Evolutionary conservation across 2,888 invertebrate species (phyloP).

Genomic region (Notocelia uddmanniana): DNA sequence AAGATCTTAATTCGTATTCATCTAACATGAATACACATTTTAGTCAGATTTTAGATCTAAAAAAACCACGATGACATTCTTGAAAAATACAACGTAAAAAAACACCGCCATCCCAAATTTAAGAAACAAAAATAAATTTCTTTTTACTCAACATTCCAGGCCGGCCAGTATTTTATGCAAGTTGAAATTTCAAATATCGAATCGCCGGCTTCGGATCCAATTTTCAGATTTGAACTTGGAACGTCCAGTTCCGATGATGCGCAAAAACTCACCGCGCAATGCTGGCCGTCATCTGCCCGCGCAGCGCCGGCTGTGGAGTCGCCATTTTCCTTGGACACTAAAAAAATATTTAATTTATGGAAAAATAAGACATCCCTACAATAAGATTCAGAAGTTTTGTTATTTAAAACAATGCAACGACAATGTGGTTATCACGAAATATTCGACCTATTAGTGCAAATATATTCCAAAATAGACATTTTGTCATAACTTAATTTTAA

Average conservation of each 20-base stretch:
- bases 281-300: slow-evolving; percentile 79
- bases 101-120: slow-evolving; percentile 5
- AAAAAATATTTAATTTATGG: not conserved
- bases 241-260: slow-evolving; percentile 83
- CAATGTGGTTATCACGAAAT: no score
- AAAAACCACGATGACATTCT: not conserved
- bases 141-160: slow-evolving; percentile 52
- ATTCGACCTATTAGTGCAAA: no score
- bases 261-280: slow-evolving; percentile 84
- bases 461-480: no score
- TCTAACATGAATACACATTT: no score
- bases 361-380: not conserved
- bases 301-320: slow-evolving; percentile 61
- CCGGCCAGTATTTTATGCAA: slow-evolving; percentile 70
- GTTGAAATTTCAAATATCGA: slow-evolving; percentile 81
- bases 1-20: not conserved
- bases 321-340: slow-evolving; percentile 36
- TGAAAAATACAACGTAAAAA: not conserved
- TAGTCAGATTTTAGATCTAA: no score
- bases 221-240: slow-evolving; percentile 86
- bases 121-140: slow-evolving; percentile 48
- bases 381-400: no score
- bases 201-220: slow-evolving; percentile 70
- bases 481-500: no score
- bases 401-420: no score